Conservation (phyloP, 2,113 vertebrate genomes). For the Paedocypris sp. region DNA sequence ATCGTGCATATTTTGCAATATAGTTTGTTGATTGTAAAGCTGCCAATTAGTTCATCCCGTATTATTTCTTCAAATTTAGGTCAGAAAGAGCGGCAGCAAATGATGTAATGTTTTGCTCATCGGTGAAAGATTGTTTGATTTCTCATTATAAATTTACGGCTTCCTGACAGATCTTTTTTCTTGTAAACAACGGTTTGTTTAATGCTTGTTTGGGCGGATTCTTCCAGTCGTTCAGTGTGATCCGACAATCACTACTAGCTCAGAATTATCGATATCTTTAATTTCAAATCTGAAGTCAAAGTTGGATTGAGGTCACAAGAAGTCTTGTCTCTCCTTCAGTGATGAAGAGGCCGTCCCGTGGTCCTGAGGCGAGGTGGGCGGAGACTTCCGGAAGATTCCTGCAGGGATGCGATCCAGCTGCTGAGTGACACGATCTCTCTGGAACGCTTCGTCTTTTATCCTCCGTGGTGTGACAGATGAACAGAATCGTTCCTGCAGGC, state of each 20-base stretch:
- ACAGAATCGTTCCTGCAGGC: background rate
- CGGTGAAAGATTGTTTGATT: background rate
- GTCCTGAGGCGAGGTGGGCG: too few species aligned
- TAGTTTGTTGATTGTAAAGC: background rate
- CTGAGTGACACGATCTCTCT: background rate
- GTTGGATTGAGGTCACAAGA: too few species aligned
- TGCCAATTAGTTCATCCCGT: too few species aligned
- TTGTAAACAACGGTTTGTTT: too few species aligned
- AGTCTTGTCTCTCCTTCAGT: too few species aligned
- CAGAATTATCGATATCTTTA: too few species aligned
- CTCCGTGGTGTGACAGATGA: constrained; percentile 1
- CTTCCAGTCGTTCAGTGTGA: too few species aligned
- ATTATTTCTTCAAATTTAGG: too few species aligned
- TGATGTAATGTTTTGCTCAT: background rate
- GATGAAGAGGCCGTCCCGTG: too few species aligned
- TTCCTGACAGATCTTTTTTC: background rate
- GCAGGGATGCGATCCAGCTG: constrained; percentile 10
- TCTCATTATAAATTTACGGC: background rate
- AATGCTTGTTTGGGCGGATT: background rate
- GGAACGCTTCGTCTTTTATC: background rate
- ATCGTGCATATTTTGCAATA: background rate
- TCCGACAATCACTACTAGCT: too few species aligned
- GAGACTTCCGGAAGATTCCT: background rate
- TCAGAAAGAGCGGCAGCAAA: too few species aligned
- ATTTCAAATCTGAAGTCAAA: too few species aligned